Evolutionary conservation across 2,797 vertebrate genomes (phyloP).

Genomic region (Ataeniobius toweri): DNA sequence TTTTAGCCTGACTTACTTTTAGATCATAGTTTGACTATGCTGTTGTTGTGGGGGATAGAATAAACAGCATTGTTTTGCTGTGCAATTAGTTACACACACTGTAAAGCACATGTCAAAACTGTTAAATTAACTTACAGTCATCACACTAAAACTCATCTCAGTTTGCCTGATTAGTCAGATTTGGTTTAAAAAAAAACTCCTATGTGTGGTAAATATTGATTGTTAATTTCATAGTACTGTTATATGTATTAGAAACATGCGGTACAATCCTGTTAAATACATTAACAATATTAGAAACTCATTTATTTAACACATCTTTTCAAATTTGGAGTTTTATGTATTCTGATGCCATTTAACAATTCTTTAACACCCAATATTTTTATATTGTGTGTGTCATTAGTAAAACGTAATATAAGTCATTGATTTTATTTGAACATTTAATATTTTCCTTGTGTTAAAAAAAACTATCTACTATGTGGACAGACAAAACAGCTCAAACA

Average conservation of each 20-base stretch:
- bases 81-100: not conserved
- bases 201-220: not conserved
- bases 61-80: not conserved
- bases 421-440: not conserved
- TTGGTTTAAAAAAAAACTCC: not conserved
- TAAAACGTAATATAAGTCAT: not conserved
- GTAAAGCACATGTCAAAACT: not conserved
- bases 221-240: not conserved
- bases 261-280: not conserved
- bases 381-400: not conserved
- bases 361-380: not conserved
- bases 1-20: not conserved
- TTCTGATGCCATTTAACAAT: not conserved
- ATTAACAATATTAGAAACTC: not conserved
- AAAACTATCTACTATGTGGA: not conserved
- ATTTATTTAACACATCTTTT: not conserved
- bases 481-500: not conserved
- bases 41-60: not conserved
- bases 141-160: not conserved
- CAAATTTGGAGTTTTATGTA: not conserved
- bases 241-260: not conserved
- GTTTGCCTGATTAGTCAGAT: not conserved
- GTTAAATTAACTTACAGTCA: not conserved
- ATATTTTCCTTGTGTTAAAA: not conserved
- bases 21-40: slow-evolving; percentile 1